Evolutionary conservation across 2,888 invertebrate species (phyloP).

Genomic region (Drosophila mulleri): DNA sequence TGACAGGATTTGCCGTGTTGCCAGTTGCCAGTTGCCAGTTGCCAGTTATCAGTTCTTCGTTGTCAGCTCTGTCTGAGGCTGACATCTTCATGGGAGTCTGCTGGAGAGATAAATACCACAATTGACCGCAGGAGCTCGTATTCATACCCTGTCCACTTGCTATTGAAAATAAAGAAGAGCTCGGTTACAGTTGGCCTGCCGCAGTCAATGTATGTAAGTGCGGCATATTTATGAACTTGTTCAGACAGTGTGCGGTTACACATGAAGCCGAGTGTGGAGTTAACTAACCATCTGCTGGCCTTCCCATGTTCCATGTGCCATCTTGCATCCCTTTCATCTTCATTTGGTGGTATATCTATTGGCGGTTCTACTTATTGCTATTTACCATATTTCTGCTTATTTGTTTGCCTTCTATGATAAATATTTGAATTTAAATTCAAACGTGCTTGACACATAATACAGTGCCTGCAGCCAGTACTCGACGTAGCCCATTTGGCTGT

Average conservation of each 20-base stretch:
- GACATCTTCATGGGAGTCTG: background rate
- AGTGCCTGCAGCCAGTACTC: slow-evolving; percentile 59
- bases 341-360: slow-evolving; percentile 9
- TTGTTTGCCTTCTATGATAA: slow-evolving; percentile 76
- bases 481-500: slow-evolving; percentile 72
- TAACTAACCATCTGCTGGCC: slow-evolving; percentile 30
- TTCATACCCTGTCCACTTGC: background rate
- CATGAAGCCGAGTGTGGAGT: slow-evolving; percentile 29
- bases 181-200: background rate
- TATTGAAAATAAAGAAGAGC: background rate
- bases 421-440: slow-evolving; percentile 81
- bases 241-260: background rate
- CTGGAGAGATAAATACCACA: background rate
- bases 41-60: slow-evolving; percentile 12
- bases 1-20: slow-evolving; percentile 59
- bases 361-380: slow-evolving; percentile 72
- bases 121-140: background rate
- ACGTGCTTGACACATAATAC: slow-evolving; percentile 81
- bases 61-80: slow-evolving; percentile 8
- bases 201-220: slow-evolving; percentile 1
- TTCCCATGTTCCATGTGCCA: background rate
- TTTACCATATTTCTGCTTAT: slow-evolving; percentile 80
- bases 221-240: slow-evolving; percentile 32
- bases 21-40: slow-evolving; percentile 17
- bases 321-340: no score